phyloP scores from a whole-genome alignment of 2,113 vertebrate genomes.

The Chaenocephalus aceratus region DNA sequence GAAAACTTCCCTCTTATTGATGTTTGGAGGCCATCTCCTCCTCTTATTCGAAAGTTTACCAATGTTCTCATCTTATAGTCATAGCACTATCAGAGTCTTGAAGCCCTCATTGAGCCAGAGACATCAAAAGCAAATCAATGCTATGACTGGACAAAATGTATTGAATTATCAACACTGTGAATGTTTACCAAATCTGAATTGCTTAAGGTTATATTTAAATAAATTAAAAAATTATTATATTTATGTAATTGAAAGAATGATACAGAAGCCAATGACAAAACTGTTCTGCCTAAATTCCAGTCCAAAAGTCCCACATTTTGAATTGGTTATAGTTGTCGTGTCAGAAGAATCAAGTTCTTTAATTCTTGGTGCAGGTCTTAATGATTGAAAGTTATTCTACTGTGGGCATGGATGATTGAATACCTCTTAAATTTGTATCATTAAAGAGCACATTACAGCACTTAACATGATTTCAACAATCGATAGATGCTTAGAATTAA shows the following conservation, averaged over 20 bases:
- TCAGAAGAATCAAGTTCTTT: neutral
- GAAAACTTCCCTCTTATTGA: neutral
- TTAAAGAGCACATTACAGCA: neutral
- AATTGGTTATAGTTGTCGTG: neutral
- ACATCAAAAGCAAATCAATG: conserved; percentile 1
- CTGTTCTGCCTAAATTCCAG: neutral
- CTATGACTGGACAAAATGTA: neutral
- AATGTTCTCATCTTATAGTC: neutral
- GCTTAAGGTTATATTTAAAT: neutral
- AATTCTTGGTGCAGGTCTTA: neutral
- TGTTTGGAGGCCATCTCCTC: neutral
- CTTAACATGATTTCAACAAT: neutral
- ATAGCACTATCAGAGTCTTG: neutral
- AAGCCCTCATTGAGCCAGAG: conserved; percentile 1
- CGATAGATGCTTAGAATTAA: neutral
- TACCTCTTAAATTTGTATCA: neutral
- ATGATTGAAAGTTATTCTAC: neutral
- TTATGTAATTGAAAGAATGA: neutral
- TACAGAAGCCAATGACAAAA: neutral
- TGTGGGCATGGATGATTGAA: neutral
- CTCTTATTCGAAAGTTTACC: too few species aligned
- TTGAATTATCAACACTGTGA: neutral
- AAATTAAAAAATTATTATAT: neutral
- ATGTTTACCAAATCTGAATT: neutral
- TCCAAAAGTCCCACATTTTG: neutral